Base-by-base conservation (phyloP, 2,797 vertebrate genomes). In the Anomalospiza imberbis region DNA sequence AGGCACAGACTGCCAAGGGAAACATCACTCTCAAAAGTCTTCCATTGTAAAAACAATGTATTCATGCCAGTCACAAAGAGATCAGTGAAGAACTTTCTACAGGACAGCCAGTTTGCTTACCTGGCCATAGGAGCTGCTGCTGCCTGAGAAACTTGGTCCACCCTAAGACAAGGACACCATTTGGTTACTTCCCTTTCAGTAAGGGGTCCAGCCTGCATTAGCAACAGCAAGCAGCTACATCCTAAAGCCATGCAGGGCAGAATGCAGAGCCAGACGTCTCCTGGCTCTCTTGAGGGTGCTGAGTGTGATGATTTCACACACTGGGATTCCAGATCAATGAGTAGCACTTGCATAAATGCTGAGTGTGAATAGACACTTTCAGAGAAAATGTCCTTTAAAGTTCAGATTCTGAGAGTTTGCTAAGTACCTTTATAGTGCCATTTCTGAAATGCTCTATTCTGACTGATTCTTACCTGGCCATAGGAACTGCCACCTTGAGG, bases 341-440 rank as follows among this genome's bases (percentile, higher is more conserved):
- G 17, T 3, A 74, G 26, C 26, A 25, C 0, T 0, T 24, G 36
- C 45, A 38, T 32, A 50, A 29, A 21, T 26, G 8, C 6, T 15
- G n/a, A 47, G 14, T 20, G 34, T n/a, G 20, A 40, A 25, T 1
- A 22, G 13, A 53, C 22, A 8, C 9, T 45, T 66, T 16, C 13
- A 63, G 18, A 38, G 44, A 36, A 77, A 40, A 32, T 2, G 3
- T 32, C 14, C 32, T 24, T 42, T 13, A 7, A 20, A 42, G 24
- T 13, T 73, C 26, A 60, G 2, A 21, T 28, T 19, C 7, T 22
- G 34, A 62, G 32, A 2, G 11, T 8, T 2, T 13, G 8, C 18
- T 13, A 6, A 26, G 17, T n/a, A 38, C 13, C 18, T 53, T 19
- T 29, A 22, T 15, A n/a, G 24, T 31, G 65, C 34, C 19, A 5